A percentile compares a stretch with the other conserved stretches of the same genome.
Conservation (phyloP, 2,113 vertebrate species). For the Pseudorasbora parva region DNA sequence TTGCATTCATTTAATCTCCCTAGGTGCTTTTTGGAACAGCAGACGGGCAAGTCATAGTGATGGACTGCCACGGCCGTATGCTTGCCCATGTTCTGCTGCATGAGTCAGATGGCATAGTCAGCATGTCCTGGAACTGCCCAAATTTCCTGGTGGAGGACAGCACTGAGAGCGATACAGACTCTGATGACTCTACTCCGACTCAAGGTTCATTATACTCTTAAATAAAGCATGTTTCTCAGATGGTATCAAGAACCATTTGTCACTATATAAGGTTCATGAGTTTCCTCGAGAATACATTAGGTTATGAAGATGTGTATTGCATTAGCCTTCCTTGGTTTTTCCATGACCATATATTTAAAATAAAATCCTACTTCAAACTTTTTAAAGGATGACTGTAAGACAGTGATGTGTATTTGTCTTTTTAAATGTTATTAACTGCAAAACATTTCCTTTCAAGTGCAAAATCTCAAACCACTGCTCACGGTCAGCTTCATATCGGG, state of each 20-base stretch:
- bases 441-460: conserved; percentile 73
- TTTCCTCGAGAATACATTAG: no score
- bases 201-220: conserved; percentile 77
- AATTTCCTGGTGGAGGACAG: conserved; percentile 97
- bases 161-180: conserved; percentile 95
- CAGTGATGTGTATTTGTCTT: neutral
- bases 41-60: conserved; percentile 98
- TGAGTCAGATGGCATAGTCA: conserved; percentile 92
- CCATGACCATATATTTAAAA: no score
- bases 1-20: conserved; percentile 51
- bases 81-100: conserved; percentile 94
- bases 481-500: conserved; percentile 98
- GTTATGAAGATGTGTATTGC: no score
- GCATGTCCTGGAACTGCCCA: conserved; percentile 99
- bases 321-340: no score
- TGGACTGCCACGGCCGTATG: conserved; percentile 99
- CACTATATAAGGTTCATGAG: no score
- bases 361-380: no score
- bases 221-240: no score
- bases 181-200: conserved; percentile 88
- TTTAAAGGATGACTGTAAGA: neutral
- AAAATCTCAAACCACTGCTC: conserved; percentile 90
- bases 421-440: conserved; percentile 7
- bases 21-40: conserved; percentile 97
- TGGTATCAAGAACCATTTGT: no score